Percentiles rank a stretch among this genome's conserved stretches.
Evolutionary conservation across 1,140 invertebrate genomes (phyloP).

Genomic region (Kradibia gibbosae): DNA sequence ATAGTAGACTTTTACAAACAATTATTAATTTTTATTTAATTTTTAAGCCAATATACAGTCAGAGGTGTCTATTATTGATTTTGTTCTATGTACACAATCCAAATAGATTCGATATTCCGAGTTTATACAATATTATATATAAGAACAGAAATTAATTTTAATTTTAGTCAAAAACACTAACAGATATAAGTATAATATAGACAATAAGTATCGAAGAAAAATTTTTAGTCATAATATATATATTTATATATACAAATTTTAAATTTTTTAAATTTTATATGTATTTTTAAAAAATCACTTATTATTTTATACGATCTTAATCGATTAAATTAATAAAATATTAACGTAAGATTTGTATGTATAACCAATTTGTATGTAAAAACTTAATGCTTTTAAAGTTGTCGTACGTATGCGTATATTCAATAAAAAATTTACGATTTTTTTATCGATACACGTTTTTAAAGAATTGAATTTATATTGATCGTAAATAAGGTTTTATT

Average conservation of each 20-base stretch:
- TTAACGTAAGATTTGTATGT: constrained; percentile 17
- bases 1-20: constrained; percentile 67
- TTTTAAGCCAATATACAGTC: constrained; percentile 64
- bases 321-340: constrained; percentile 23
- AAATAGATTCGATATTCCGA: constrained; percentile 46
- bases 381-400: constrained; percentile 19
- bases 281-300: constrained; percentile 38
- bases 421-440: constrained; percentile 34
- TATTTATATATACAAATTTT: constrained; percentile 21
- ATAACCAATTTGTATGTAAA: constrained; percentile 30
- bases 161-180: constrained; percentile 23
- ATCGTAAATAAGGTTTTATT: constrained; percentile 59
- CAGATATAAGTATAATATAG: constrained; percentile 13
- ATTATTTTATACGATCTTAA: constrained; percentile 20
- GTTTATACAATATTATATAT: constrained; percentile 30
- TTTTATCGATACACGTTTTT: constrained; percentile 43
- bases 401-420: constrained; percentile 37
- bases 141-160: constrained; percentile 31
- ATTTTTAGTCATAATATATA: constrained; percentile 13
- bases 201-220: constrained; percentile 33
- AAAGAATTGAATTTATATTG: constrained; percentile 52
- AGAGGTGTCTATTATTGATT: constrained; percentile 66
- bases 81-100: constrained; percentile 43
- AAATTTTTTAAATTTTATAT: constrained; percentile 41
- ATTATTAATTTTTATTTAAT: constrained; percentile 69